phyloP scores from a whole-genome alignment of 2,888 invertebrate species.

The Nephrotoma appendiculata region DNA sequence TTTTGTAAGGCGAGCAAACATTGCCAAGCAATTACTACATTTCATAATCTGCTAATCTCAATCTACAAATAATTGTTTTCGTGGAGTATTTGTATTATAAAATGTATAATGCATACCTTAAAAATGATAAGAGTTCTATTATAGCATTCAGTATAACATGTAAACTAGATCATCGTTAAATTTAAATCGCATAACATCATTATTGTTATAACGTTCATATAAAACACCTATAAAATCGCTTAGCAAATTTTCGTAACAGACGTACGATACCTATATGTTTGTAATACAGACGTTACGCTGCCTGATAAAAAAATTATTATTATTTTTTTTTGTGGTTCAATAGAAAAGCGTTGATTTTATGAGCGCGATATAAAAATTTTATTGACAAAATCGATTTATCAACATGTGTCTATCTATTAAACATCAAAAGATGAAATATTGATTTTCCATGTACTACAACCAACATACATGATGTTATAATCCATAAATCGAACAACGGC shows the following conservation, averaged over 20 bases:
- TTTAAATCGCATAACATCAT: background rate
- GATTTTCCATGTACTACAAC: background rate
- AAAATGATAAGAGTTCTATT: background rate
- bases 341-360: background rate
- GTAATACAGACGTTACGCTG: background rate
- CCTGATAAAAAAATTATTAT: background rate
- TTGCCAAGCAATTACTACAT: too few relatives aligned
- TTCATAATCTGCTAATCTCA: too few relatives aligned
- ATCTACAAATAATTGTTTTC: too few relatives aligned
- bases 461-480: background rate
- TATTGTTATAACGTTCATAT: background rate
- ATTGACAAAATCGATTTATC: background rate
- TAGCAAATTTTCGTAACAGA: background rate
- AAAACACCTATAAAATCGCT: background rate
- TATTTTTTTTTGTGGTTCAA: background rate
- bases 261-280: background rate
- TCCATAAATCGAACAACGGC: background rate
- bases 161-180: background rate
- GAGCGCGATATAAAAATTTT: background rate
- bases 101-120: too few relatives aligned
- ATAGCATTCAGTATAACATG: background rate
- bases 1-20: too few relatives aligned
- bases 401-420: background rate
- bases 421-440: background rate
- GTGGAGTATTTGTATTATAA: too few relatives aligned